A percentile compares a stretch with the other conserved stretches of the same genome.
These are phyloP conservation scores for Lissocephala sabroskyi DNA, from an alignment of 2,888 invertebrate genomes.

Conservation along the genomic window DNA sequence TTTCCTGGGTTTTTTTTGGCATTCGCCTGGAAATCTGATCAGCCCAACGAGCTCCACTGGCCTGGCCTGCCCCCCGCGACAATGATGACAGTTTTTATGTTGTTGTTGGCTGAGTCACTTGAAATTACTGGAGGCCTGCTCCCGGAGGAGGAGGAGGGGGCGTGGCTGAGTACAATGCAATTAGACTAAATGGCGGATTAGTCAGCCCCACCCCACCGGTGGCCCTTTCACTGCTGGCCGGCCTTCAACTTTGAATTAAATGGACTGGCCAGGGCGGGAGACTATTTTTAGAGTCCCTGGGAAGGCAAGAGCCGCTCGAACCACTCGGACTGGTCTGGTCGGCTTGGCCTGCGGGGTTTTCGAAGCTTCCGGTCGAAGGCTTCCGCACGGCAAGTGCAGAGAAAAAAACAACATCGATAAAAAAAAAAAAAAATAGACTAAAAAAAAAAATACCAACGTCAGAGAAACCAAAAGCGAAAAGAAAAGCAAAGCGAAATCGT, in stretches of 20 bases:
- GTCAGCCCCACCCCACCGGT: slow-evolving; percentile 32
- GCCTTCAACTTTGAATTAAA: too few relatives aligned
- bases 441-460: not conserved
- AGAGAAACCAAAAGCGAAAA: not conserved
- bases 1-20: not conserved
- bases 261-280: slow-evolving; percentile 4
- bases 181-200: slow-evolving; percentile 49
- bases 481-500: slow-evolving; percentile 51
- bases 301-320: too few relatives aligned
- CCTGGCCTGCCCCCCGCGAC: too few relatives aligned
- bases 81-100: too few relatives aligned
- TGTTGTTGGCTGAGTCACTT: slow-evolving; percentile 27
- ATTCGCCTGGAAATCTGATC: too few relatives aligned
- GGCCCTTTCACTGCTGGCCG: too few relatives aligned
- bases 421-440: slow-evolving; percentile 10
- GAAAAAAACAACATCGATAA: not conserved
- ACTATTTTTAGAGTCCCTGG: slow-evolving; percentile 5
- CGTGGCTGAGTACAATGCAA: slow-evolving; percentile 25
- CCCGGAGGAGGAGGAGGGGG: too few relatives aligned
- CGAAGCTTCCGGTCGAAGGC: not conserved
- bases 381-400: slow-evolving; percentile 12
- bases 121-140: slow-evolving; percentile 9
- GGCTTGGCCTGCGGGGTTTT: not conserved
- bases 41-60: too few relatives aligned
- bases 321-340: too few relatives aligned